Conservation (phyloP, 2,113 vertebrate species). For the Stomatorhinus ivindoensis region DNA sequence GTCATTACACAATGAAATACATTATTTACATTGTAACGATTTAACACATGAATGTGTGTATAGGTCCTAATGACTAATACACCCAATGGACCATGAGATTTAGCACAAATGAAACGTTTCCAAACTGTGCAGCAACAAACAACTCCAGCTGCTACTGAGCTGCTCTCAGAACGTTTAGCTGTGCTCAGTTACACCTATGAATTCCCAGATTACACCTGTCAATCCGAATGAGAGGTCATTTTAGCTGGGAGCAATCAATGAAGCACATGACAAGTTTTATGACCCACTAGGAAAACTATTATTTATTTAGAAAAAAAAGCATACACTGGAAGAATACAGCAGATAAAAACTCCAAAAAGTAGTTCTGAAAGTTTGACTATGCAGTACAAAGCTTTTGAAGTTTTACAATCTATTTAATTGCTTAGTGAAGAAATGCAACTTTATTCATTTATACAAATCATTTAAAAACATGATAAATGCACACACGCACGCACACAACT, state of each 20-base stretch:
- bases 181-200: conserved; percentile 14
- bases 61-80: not conserved
- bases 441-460: conserved; percentile 65
- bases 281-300: conserved; percentile 96
- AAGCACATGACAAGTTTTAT: conserved; percentile 29
- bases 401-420: conserved; percentile 65
- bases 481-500: conserved; percentile 49
- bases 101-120: not conserved
- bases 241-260: conserved; percentile 15
- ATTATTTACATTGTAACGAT: not conserved
- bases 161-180: not conserved
- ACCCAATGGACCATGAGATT: not conserved
- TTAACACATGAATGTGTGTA: not conserved
- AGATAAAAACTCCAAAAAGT: conserved; percentile 94
- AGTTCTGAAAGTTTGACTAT: conserved; percentile 76
- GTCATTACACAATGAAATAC: not conserved
- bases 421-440: conserved; percentile 46
- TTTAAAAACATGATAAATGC: conserved; percentile 80
- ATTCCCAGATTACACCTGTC: conserved; percentile 3
- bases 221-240: not conserved
- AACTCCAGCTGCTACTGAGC: not conserved
- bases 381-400: conserved; percentile 77
- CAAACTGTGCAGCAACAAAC: not conserved
- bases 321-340: conserved; percentile 95
- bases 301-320: conserved; percentile 91